Evolutionary conservation across 2,888 invertebrate genomes (phyloP), one percentile per base, ranked within the genome.

Genomic region (Antheraea assamensis): DNA sequence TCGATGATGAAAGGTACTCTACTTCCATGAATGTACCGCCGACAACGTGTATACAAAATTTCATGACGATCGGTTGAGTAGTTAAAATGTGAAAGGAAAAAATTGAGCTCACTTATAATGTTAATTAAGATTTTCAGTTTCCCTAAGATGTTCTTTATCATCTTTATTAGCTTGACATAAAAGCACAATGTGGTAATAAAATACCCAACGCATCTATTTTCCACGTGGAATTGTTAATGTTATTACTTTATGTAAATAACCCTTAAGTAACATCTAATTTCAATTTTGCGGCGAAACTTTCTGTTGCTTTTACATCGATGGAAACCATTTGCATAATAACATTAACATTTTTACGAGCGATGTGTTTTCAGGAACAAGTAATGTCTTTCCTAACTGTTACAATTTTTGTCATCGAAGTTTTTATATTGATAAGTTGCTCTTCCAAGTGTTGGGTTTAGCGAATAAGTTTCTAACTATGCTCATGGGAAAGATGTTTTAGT

Each of bases 331-430:
- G n/a, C 68, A 68, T 68, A 68, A 68, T 35, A 15, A 10, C 8
- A 68, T 68, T 68, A 68, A 35, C 35, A 68, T 68, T 68, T 68
- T 68, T 68, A 68, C 68, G 68, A 68, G 35, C 68, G n/a, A 68
- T 21, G 21, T 68, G n/a, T 35, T 68, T 35, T 35, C 21, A 68
- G 19, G 35, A 35, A 35, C 15, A 35, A 35, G 35, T 64, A 64
- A 64, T 17, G 27, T 15, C 27, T 64, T 64, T 64, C 30, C 30
- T 64, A 30, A 17, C 17, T 30, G 30, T 64, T 30, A 30, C 17
- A 27, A 24, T 64, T 64, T 64, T 30, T 64, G 30, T 27, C 30
- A 13, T 24, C 10, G 10, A 58, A 58, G 58, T 58, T 58, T 58
- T 1, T 21, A 21, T 52, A 13, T 52, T 21, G 52, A 4, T 52